Percentiles rank a stretch among this genome's conserved stretches.
These are phyloP conservation scores for Pyrgus malvae DNA, from an alignment of 2,888 invertebrate genomes.

Conservation along the genomic window DNA sequence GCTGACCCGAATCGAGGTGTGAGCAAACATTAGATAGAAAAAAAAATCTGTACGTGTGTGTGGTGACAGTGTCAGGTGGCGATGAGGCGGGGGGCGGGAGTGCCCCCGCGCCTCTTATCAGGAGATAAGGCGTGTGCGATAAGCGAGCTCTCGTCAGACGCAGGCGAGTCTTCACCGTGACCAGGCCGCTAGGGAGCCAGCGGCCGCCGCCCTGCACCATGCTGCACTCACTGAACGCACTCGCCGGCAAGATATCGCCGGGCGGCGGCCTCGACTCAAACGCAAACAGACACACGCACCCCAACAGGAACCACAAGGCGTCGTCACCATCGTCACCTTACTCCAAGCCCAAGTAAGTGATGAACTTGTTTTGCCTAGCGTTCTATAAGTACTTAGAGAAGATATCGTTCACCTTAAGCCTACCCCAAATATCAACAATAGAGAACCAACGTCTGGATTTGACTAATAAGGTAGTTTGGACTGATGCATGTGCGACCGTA, in stretches of 20 bases:
- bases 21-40: constrained; percentile 46
- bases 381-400: no score
- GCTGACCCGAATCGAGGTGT: constrained; percentile 59
- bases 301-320: constrained; percentile 76
- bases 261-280: constrained; percentile 87
- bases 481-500: no score
- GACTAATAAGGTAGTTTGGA: no score
- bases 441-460: no score
- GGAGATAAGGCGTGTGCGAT: constrained; percentile 70
- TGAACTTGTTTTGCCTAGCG: background rate
- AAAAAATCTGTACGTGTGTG: constrained; percentile 37
- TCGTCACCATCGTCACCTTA: constrained; percentile 71
- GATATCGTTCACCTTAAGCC: no score
- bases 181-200: constrained; percentile 67
- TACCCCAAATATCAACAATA: no score
- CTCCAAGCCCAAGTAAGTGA: constrained; percentile 78
- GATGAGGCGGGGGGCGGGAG: constrained; percentile 76
- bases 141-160: constrained; percentile 62
- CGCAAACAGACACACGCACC: constrained; percentile 84
- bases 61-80: constrained; percentile 68
- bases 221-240: constrained; percentile 93
- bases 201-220: constrained; percentile 88
- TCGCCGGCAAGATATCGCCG: constrained; percentile 95
- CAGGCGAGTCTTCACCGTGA: constrained; percentile 71
- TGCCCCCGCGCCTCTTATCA: constrained; percentile 80